These are phyloP conservation scores for Gonocerus acuteangulatus DNA, from an alignment of 2,888 invertebrate genomes.

Conservation along the genomic window DNA sequence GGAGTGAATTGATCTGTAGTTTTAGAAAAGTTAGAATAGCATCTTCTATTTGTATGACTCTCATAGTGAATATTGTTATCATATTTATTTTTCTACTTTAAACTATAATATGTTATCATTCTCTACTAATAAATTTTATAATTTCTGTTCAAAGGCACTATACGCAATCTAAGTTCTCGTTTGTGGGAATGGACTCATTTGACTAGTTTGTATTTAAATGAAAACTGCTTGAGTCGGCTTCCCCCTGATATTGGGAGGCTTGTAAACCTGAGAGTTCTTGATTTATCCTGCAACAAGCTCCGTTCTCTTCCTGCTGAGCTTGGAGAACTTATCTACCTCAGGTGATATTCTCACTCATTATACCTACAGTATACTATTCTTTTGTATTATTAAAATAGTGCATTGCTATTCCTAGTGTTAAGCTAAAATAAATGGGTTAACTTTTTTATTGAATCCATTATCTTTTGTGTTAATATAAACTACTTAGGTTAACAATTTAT, in stretches of 20 bases:
- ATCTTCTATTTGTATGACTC: too few species aligned
- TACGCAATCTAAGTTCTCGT: constrained; percentile 85
- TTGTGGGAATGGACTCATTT: constrained; percentile 87
- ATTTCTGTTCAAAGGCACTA: constrained; percentile 62
- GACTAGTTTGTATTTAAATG: constrained; percentile 90
- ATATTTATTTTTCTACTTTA: not conserved
- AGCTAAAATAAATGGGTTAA: not conserved
- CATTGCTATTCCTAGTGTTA: not conserved
- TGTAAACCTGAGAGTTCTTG: constrained; percentile 75
- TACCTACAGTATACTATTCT: not conserved
- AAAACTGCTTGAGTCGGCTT: constrained; percentile 85
- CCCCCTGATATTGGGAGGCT: constrained; percentile 85
- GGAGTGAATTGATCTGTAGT: too few species aligned
- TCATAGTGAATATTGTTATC: too few species aligned
- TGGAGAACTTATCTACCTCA: constrained; percentile 90
- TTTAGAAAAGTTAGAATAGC: too few species aligned
- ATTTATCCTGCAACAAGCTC: constrained; percentile 90
- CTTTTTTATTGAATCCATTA: not conserved
- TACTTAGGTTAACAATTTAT: too few species aligned
- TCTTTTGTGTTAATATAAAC: too few species aligned
- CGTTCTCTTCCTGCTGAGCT: constrained; percentile 90
- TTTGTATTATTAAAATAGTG: not conserved
- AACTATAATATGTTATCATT: not conserved
- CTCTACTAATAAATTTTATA: too few species aligned
- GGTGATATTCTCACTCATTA: constrained; percentile 54